phyloP scores from a whole-genome alignment of 2,113 vertebrate species.

The Heptranchias perlo region DNA sequence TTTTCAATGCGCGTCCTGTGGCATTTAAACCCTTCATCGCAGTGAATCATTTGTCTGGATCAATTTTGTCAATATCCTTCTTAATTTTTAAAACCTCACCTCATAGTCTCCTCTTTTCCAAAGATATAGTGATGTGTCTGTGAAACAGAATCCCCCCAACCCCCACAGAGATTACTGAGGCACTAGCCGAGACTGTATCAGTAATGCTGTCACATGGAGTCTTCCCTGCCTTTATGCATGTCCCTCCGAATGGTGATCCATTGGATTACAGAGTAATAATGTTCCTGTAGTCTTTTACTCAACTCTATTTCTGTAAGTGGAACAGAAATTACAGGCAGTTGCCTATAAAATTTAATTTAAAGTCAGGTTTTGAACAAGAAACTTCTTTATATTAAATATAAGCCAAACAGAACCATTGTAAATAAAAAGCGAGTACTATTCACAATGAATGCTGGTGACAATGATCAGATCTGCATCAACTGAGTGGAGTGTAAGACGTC shows the following conservation, averaged over 20 bases:
- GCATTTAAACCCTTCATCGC: neutral
- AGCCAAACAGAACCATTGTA: neutral
- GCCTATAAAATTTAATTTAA: neutral
- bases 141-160: neutral
- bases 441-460: too few species aligned
- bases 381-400: neutral
- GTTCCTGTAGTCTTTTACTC: neutral
- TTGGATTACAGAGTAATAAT: neutral
- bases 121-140: neutral
- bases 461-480: neutral
- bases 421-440: neutral
- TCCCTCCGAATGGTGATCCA: neutral
- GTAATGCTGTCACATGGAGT: neutral
- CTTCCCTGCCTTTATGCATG: neutral
- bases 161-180: neutral
- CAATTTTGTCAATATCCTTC: neutral
- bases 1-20: neutral
- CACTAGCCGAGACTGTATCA: neutral
- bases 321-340: neutral
- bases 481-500: neutral
- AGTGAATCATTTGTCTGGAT: neutral
- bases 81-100: neutral
- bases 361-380: neutral
- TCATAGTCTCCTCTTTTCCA: neutral
- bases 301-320: neutral